phyloP scores from a whole-genome alignment of 2,888 invertebrate genomes.

The Ochropleura plecta region DNA sequence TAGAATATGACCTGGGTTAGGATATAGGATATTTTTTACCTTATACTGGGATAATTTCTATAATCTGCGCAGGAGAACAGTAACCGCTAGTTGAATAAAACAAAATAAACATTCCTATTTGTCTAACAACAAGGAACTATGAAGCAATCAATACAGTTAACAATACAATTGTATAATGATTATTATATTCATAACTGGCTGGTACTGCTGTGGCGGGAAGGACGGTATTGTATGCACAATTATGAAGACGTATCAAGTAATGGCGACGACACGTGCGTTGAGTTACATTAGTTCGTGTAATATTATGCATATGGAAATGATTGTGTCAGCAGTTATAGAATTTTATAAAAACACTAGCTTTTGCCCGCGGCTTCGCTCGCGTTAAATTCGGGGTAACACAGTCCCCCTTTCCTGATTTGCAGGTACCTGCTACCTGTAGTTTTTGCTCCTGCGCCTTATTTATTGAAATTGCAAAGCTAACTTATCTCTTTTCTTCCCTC shows the following conservation, averaged over 20 bases:
- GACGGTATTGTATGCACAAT: conserved; percentile 48
- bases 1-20: neutral
- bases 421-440: too few species aligned
- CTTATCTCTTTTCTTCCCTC: too few species aligned
- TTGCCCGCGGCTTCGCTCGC: too few species aligned
- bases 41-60: neutral
- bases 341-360: neutral
- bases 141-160: conserved; percentile 8
- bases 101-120: neutral
- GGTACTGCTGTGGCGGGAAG: neutral
- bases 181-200: conserved; percentile 36
- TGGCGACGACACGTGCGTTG: conserved; percentile 23
- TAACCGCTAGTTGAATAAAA: neutral
- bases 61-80: neutral
- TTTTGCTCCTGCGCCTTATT: too few species aligned
- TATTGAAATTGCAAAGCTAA: too few species aligned
- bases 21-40: neutral
- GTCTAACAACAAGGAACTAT: conserved; percentile 2
- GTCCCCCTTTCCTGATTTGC: too few species aligned
- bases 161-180: conserved; percentile 31
- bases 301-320: conserved; percentile 3
- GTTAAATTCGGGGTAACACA: too few species aligned
- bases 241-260: conserved; percentile 18
- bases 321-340: neutral
- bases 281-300: conserved; percentile 13